These are phyloP conservation scores for Sebastes matsubarae DNA, from an alignment of 2,797 vertebrate genomes.

Conservation along the genomic window DNA sequence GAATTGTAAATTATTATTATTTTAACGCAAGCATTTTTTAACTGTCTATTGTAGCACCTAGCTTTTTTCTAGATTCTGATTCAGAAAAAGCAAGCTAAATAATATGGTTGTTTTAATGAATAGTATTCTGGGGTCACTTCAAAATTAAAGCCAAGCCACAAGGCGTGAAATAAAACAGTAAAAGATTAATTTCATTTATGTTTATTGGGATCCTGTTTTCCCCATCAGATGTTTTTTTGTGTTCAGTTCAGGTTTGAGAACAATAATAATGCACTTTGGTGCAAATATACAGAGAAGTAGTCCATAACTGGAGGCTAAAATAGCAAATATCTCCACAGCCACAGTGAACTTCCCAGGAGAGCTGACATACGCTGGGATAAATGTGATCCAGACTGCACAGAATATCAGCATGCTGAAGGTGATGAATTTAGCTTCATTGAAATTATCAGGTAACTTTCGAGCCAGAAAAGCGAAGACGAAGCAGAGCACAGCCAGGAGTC, in stretches of 20 bases:
- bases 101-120: too few relatives aligned
- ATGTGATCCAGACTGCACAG: slow-evolving; percentile 81
- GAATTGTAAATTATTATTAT: too few relatives aligned
- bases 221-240: slow-evolving; percentile 78
- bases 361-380: slow-evolving; percentile 82
- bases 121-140: too few relatives aligned
- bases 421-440: slow-evolving; percentile 83
- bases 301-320: slow-evolving; percentile 80
- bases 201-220: slow-evolving; percentile 42
- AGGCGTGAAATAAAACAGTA: too few relatives aligned
- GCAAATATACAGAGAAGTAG: slow-evolving; percentile 79
- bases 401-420: slow-evolving; percentile 84
- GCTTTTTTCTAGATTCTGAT: too few relatives aligned
- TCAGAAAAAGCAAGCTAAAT: too few relatives aligned
- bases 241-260: slow-evolving; percentile 75
- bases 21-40: too few relatives aligned
- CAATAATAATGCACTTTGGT: slow-evolving; percentile 78
- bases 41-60: too few relatives aligned
- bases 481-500: slow-evolving; percentile 73
- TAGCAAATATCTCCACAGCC: slow-evolving; percentile 84
- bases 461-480: slow-evolving; percentile 79
- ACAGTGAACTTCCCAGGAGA: slow-evolving; percentile 83
- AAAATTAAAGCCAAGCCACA: too few relatives aligned
- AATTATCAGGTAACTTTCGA: slow-evolving; percentile 81
- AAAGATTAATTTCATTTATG: too few relatives aligned